These are phyloP conservation scores for Alouatta palliata DNA, from an alignment of 2,113 vertebrate genomes.

Conservation along the genomic window DNA sequence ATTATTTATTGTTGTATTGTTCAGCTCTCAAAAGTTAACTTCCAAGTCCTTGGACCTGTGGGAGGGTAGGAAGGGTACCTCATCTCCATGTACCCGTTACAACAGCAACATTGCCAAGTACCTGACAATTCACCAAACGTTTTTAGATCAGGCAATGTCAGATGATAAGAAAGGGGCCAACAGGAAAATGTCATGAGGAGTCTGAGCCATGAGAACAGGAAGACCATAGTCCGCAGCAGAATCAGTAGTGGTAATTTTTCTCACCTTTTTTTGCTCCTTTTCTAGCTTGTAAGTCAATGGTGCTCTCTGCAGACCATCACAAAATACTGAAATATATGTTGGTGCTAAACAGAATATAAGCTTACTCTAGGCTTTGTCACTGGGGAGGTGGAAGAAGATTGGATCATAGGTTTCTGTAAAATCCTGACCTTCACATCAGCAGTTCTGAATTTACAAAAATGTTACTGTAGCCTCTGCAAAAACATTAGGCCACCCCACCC, in stretches of 20 bases:
- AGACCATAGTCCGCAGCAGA: neutral
- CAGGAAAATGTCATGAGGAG: neutral
- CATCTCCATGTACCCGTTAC: neutral
- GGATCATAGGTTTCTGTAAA: neutral
- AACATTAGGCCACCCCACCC: neutral
- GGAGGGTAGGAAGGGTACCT: neutral
- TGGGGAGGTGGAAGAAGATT: neutral
- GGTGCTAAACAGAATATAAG: neutral
- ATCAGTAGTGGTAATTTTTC: neutral
- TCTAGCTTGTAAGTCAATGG: neutral
- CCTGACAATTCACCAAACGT: neutral
- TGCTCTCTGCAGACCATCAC: neutral
- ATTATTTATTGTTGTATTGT: neutral
- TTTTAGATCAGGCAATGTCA: neutral
- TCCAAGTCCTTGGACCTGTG: neutral
- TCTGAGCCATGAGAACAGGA: neutral
- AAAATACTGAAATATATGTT: neutral
- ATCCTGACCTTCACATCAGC: neutral
- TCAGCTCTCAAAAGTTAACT: neutral
- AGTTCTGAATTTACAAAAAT: slow-evolving; percentile 1
- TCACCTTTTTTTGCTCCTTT: neutral
- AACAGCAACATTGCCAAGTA: neutral
- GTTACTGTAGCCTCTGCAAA: neutral
- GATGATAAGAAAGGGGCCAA: neutral
- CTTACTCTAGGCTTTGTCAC: neutral